Conservation (phyloP, 2,113 vertebrate genomes). For the Ahaetulla prasina region DNA sequence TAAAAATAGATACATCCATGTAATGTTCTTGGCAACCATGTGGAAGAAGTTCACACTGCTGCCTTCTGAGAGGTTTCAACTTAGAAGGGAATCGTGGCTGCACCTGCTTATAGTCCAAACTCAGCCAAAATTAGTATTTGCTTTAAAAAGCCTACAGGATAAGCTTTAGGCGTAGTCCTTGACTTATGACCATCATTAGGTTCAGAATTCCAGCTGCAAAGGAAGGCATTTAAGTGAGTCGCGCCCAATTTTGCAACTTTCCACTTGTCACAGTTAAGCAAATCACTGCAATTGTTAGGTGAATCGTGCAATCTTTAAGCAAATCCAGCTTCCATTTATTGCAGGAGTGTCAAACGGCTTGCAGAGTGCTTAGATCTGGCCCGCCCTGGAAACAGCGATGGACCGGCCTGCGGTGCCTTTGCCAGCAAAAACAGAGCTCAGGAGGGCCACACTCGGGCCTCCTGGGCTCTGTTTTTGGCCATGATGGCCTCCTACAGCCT, state of each 20-base stretch:
- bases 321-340: too few relatives aligned
- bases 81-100: background rate
- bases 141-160: background rate
- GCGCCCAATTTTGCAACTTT: background rate
- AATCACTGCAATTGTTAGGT: background rate
- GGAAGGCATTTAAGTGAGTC: background rate
- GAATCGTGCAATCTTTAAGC: background rate
- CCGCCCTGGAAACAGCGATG: too few relatives aligned
- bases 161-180: background rate
- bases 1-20: background rate
- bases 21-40: background rate
- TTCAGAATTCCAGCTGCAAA: background rate
- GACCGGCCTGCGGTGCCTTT: too few relatives aligned
- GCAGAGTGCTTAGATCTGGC: too few relatives aligned
- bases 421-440: too few relatives aligned
- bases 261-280: background rate
- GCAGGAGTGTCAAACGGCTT: too few relatives aligned
- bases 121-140: background rate
- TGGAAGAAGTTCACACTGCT: background rate
- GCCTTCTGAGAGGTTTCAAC: background rate
- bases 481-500: too few relatives aligned
- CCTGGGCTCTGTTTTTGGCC: too few relatives aligned
- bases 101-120: background rate
- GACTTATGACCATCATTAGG: background rate
- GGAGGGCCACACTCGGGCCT: too few relatives aligned